phyloP scores from a whole-genome alignment of 2,113 vertebrate species.

The Pteronura brasiliensis region DNA sequence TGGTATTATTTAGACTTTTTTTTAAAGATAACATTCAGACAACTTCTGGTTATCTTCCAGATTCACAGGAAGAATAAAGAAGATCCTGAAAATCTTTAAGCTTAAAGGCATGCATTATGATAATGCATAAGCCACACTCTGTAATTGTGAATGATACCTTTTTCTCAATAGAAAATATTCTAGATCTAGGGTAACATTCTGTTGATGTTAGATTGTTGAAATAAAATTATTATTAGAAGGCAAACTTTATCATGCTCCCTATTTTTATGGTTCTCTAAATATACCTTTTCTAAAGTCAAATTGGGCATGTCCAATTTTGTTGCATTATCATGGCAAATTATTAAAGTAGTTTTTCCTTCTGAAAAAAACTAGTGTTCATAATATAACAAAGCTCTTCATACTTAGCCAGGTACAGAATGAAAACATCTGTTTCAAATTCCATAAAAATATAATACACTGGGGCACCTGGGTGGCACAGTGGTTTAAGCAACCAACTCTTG shows the following conservation, averaged over 20 bases:
- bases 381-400: not conserved
- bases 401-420: not conserved
- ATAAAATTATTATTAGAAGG: not conserved
- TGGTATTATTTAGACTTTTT: not conserved
- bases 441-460: not conserved
- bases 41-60: not conserved
- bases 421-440: not conserved
- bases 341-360: not conserved
- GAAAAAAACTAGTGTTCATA: not conserved
- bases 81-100: not conserved
- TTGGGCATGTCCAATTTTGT: slow-evolving; percentile 27
- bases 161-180: not conserved
- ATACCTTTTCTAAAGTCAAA: slow-evolving; percentile 23
- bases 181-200: not conserved
- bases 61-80: not conserved
- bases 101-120: not conserved
- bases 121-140: not conserved
- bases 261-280: not conserved
- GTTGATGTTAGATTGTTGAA: not conserved
- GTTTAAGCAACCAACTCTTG: not conserved
- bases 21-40: not conserved
- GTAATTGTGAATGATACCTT: not conserved
- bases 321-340: not conserved
- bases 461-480: not conserved
- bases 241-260: not conserved